Percentiles rank a stretch among this genome's conserved stretches.
Conservation (phyloP, 1,140 invertebrate species). For the fruit fly (Drosophila melanogaster) region DNA sequence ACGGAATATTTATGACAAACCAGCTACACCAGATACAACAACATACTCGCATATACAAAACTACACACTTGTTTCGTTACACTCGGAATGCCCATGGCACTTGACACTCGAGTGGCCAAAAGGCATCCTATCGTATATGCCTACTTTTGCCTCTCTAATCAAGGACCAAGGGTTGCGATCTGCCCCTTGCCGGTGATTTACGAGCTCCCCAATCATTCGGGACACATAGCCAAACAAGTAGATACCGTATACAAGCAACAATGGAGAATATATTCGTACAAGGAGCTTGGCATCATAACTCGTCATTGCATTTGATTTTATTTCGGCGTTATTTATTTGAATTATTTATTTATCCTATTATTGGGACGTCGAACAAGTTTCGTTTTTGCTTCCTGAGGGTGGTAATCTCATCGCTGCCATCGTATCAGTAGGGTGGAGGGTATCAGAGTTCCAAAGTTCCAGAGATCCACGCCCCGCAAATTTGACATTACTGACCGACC, state of each 20-base stretch:
- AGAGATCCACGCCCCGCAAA: constrained; percentile 24
- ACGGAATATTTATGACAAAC: constrained; percentile 84
- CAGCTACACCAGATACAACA: constrained; percentile 35
- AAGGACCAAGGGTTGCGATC: constrained; percentile 53
- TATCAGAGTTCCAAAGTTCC: background rate
- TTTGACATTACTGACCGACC: constrained; percentile 38
- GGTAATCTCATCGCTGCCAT: constrained; percentile 9
- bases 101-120: constrained; percentile 60
- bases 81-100: constrained; percentile 75
- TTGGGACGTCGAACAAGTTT: constrained; percentile 37
- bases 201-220: constrained; percentile 72
- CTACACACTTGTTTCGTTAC: constrained; percentile 29
- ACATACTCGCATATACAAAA: no score
- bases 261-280: background rate
- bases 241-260: background rate
- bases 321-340: constrained; percentile 80
- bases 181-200: constrained; percentile 73
- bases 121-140: background rate
- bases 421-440: constrained; percentile 6
- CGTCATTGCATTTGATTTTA: constrained; percentile 82
- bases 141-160: constrained; percentile 47
- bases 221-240: constrained; percentile 50
- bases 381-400: constrained; percentile 19
- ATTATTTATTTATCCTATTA: constrained; percentile 81
- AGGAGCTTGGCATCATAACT: constrained; percentile 59